Evolutionary conservation across 2,113 vertebrate genomes (phyloP).

Genomic region (Alectura lathami): DNA sequence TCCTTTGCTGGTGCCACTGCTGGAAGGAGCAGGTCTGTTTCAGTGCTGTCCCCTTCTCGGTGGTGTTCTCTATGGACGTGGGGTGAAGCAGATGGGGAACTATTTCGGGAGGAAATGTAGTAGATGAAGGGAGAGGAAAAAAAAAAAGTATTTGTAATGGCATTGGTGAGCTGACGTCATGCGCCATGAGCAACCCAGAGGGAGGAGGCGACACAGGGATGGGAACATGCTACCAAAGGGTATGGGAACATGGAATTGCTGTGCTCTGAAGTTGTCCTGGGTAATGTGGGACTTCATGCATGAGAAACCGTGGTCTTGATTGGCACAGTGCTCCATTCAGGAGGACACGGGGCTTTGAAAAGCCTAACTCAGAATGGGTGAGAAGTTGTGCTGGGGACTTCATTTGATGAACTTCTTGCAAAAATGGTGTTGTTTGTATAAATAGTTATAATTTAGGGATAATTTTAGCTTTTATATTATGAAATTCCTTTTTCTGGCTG

Average conservation of each 20-base stretch:
- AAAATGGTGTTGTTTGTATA: background rate
- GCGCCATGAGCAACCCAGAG: background rate
- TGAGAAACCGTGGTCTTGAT: background rate
- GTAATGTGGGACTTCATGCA: background rate
- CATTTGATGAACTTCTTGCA: background rate
- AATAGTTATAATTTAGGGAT: background rate
- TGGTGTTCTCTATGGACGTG: background rate
- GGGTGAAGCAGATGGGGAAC: background rate
- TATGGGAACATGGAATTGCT: background rate
- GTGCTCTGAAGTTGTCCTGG: rapidly evolving
- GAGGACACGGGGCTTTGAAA: background rate
- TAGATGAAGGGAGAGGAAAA: background rate
- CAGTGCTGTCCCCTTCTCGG: too few relatives aligned
- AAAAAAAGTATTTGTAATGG: background rate
- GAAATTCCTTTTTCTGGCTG: background rate
- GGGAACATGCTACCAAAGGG: rapidly evolving
- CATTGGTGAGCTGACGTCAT: background rate
- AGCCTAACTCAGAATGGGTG: background rate
- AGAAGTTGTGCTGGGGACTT: background rate
- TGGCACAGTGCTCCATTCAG: rapidly evolving
- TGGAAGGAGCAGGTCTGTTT: background rate
- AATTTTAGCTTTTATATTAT: background rate
- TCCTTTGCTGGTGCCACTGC: background rate
- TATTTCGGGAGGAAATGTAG: background rate
- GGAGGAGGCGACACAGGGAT: background rate